Evolutionary conservation across 2,797 vertebrate species (phyloP).

Genomic region (Acomys russatus): DNA sequence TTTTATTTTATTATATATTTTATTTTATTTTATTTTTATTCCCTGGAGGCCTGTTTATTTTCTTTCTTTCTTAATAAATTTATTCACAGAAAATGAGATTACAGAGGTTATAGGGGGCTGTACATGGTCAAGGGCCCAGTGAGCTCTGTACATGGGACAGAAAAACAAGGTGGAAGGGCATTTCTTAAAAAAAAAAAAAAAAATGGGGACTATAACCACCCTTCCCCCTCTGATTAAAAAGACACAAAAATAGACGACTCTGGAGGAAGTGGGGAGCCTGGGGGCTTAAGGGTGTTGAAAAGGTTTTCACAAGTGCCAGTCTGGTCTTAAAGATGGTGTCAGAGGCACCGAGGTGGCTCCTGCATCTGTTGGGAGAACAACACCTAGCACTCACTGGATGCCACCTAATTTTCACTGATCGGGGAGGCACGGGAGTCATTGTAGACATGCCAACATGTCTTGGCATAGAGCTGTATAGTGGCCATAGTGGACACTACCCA

Average conservation of each 20-base stretch:
- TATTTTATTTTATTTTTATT: neutral
- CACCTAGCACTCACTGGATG: constrained; percentile 96
- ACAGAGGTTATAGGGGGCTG: constrained; percentile 74
- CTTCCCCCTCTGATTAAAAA: constrained; percentile 83
- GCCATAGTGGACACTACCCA: constrained; percentile 95
- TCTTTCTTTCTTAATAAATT: constrained; percentile 88
- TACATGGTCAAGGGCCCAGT: constrained; percentile 73
- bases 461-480: constrained; percentile 96
- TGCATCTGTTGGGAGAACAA: constrained; percentile 94
- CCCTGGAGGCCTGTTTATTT: too few relatives aligned
- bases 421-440: constrained; percentile 95
- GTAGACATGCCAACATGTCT: constrained; percentile 94
- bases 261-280: constrained; percentile 83
- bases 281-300: constrained; percentile 64
- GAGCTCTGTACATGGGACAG: constrained; percentile 70
- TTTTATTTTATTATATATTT: neutral
- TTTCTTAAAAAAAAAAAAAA: constrained; percentile 77
- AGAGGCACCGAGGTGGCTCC: constrained; percentile 83
- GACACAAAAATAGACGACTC: constrained; percentile 86
- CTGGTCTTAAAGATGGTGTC: constrained; percentile 63
- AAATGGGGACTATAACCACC: constrained; percentile 72
- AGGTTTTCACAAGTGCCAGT: constrained; percentile 76
- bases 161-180: constrained; percentile 66
- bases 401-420: constrained; percentile 94
- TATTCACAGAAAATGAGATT: constrained; percentile 88